Evolutionary conservation across 2,888 invertebrate species (phyloP).

Genomic region (Clanis bilineata): DNA sequence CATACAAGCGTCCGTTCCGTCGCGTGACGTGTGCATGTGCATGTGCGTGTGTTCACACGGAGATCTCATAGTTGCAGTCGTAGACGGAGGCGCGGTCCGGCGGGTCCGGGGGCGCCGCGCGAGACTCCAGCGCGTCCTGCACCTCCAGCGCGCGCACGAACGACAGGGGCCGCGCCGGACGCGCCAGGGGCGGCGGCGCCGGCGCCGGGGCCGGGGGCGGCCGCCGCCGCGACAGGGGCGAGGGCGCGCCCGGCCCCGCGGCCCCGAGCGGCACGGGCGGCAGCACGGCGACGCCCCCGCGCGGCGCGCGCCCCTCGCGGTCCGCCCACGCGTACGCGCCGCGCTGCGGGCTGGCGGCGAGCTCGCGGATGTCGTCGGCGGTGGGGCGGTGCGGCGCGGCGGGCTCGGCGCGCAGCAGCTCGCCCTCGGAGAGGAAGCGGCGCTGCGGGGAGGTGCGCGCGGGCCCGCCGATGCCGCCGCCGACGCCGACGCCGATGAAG

Average conservation of each 20-base stretch:
- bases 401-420: constrained; percentile 88
- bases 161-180: constrained; percentile 88
- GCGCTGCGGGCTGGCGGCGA: constrained; percentile 93
- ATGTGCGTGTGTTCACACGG: no score
- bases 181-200: constrained; percentile 47
- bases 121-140: constrained; percentile 93
- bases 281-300: constrained; percentile 58
- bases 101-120: constrained; percentile 77
- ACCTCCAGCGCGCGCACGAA: constrained; percentile 95
- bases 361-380: constrained; percentile 91
- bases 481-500: constrained; percentile 90
- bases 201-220: constrained; percentile 83
- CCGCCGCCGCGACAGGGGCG: constrained; percentile 56
- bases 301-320: constrained; percentile 66
- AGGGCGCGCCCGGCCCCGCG: constrained; percentile 52
- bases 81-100: constrained; percentile 95
- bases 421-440: constrained; percentile 91
- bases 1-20: constrained; percentile 35
- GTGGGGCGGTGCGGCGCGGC: constrained; percentile 84
- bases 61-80: constrained; percentile 97
- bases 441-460: constrained; percentile 86
- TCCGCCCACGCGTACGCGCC: constrained; percentile 79
- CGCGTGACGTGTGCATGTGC: no score
- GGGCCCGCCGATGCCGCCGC: constrained; percentile 61
- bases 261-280: constrained; percentile 50